Percentiles rank a stretch among this genome's conserved stretches.
phyloP scores from a whole-genome alignment of 1,140 invertebrate species.

The Bombus haemorrhoidalis region DNA sequence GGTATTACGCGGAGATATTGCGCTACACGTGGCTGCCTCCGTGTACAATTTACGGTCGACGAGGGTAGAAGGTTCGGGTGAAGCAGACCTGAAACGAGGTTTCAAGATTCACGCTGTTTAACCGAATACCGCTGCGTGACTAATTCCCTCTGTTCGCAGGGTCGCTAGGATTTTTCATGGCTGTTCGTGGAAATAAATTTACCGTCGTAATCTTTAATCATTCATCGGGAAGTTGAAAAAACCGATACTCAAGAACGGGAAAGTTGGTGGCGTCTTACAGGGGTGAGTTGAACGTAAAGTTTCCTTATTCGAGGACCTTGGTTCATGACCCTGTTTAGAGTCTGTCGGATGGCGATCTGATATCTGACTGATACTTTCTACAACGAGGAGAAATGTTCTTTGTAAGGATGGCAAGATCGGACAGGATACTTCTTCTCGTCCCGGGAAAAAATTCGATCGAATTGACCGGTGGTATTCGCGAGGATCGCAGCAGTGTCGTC shows the following conservation, averaged over 20 bases:
- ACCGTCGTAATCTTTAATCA: background rate
- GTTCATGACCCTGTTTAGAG: slow-evolving; percentile 7
- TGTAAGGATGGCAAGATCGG: background rate
- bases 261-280: background rate
- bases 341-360: background rate
- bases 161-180: background rate
- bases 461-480: background rate
- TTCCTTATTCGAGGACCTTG: background rate
- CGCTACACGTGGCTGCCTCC: slow-evolving; percentile 17
- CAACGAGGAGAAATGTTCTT: background rate
- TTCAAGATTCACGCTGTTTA: slow-evolving; percentile 30
- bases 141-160: background rate
- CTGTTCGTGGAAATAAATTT: background rate
- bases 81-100: slow-evolving; percentile 19
- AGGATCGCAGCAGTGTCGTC: slow-evolving; percentile 9
- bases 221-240: background rate
- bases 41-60: slow-evolving; percentile 25
- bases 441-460: slow-evolving; percentile 18
- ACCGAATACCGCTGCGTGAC: slow-evolving; percentile 9
- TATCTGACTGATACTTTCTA: background rate
- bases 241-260: background rate
- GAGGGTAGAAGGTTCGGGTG: background rate
- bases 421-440: background rate
- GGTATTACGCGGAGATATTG: slow-evolving; percentile 25
- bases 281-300: background rate